Evolutionary conservation across 2,888 invertebrate species (phyloP).

Genomic region (Autographa gamma): DNA sequence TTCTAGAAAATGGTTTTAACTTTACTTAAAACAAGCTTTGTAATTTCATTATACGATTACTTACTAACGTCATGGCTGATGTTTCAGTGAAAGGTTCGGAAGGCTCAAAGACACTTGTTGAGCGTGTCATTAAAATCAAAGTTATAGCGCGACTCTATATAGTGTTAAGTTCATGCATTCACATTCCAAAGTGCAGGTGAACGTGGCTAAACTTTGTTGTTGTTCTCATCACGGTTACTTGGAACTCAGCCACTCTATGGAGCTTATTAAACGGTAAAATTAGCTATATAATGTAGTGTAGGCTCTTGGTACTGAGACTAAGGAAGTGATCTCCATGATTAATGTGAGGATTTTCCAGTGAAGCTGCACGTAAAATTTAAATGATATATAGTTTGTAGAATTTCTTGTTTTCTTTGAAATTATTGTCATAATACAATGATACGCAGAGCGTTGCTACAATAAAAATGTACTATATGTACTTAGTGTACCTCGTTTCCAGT

Average conservation of each 20-base stretch:
- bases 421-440: neutral
- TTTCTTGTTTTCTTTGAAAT: neutral
- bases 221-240: slow-evolving; percentile 46
- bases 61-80: slow-evolving; percentile 44
- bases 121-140: slow-evolving; percentile 31
- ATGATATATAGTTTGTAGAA: neutral
- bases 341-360: slow-evolving; percentile 23
- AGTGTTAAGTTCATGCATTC: slow-evolving; percentile 38
- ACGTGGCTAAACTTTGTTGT: slow-evolving; percentile 43
- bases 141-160: slow-evolving; percentile 20
- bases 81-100: slow-evolving; percentile 63
- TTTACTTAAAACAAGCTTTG: slow-evolving; percentile 37
- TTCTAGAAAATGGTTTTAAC: slow-evolving; percentile 54
- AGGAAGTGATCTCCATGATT: slow-evolving; percentile 40
- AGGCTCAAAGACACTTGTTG: slow-evolving; percentile 19
- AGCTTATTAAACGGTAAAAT: slow-evolving; percentile 33
- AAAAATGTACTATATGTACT: neutral
- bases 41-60: slow-evolving; percentile 23
- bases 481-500: neutral
- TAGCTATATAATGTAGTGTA: slow-evolving; percentile 32
- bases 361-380: neutral
- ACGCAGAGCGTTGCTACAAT: neutral
- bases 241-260: slow-evolving; percentile 34
- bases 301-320: slow-evolving; percentile 18
- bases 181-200: slow-evolving; percentile 45